phyloP scores from a whole-genome alignment of 2,797 vertebrate species.

The Sebastes dallii region DNA sequence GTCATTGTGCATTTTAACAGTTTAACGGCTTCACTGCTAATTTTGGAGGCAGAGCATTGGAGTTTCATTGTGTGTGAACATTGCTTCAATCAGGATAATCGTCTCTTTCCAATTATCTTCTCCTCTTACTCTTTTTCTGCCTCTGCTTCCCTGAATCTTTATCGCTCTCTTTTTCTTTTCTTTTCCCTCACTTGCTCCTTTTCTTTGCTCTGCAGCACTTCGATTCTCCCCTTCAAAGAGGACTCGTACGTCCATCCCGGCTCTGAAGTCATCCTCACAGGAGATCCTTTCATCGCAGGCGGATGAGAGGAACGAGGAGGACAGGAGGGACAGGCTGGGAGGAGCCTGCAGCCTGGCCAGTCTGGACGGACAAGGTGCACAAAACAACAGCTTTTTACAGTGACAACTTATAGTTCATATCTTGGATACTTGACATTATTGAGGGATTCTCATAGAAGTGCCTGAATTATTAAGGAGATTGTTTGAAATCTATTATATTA shows the following conservation, averaged over 20 bases:
- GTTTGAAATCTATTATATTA: background rate
- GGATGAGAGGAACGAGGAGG: conserved; percentile 88
- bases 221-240: conserved; percentile 96
- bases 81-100: background rate
- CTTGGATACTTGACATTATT: background rate
- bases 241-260: conserved; percentile 90
- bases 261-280: conserved; percentile 93
- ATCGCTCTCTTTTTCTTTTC: background rate
- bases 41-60: conserved; percentile 34
- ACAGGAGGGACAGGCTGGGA: conserved; percentile 83
- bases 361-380: conserved; percentile 93
- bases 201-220: conserved; percentile 79
- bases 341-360: conserved; percentile 92
- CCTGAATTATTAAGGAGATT: background rate
- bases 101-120: conserved; percentile 19
- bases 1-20: conserved; percentile 36
- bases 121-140: background rate
- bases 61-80: conserved; percentile 21
- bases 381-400: background rate
- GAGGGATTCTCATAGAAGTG: background rate
- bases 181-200: background rate
- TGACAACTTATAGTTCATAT: background rate
- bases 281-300: conserved; percentile 89
- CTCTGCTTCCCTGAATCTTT: background rate
- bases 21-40: conserved; percentile 35